Evolutionary conservation across 2,113 vertebrate species (phyloP), one percentile per base, ranked within the genome.

Genomic region (Nipponia nippon): DNA sequence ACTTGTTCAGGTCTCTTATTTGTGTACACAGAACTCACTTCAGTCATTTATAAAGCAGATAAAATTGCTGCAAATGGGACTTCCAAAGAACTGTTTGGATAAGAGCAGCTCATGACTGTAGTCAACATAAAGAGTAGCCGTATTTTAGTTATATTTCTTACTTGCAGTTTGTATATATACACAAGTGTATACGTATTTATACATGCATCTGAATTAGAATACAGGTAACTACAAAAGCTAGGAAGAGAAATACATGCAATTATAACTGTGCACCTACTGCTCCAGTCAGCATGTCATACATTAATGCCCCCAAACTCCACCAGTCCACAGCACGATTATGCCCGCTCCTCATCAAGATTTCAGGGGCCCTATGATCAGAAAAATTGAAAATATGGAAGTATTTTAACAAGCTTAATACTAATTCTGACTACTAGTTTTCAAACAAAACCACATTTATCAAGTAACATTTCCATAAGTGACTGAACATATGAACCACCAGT

Each of bases 201-300:
- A 18, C 87, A 93, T 95, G 91, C 91, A 92, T 40, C 69, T 82
- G 84, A 88, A 42, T 67, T 42, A 87, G 75, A 87, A 83, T 6
- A 50, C 19, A 66, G 44, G 17, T 46, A 82, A 85, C 61, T 65
- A 94, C 46, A 40, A 65, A 56, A 79, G 62, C 83, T 79, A 90
- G 8, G 1, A 30, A 61, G 89, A 87, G 34, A 94, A 98, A 98
- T 20, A 97, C 98, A 98, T 98, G 98, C 97, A 98, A 93, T 97
- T 98, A 95, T 97, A 98, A 98, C 84, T 98, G 98, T 97, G 97
- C 96, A 99, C 99, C 99, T 98, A 99, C 99, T 98, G 99, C 99
- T 98, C 99, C 99, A 93, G 99, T 99, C 98, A 99, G 99, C 99
- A 99, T 99, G 98, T 99, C 99, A 97, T 99, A 99, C 99, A 99